These are phyloP conservation scores for Microcebus ravelobensis DNA, from an alignment of 2,113 vertebrate genomes.

Conservation along the genomic window DNA sequence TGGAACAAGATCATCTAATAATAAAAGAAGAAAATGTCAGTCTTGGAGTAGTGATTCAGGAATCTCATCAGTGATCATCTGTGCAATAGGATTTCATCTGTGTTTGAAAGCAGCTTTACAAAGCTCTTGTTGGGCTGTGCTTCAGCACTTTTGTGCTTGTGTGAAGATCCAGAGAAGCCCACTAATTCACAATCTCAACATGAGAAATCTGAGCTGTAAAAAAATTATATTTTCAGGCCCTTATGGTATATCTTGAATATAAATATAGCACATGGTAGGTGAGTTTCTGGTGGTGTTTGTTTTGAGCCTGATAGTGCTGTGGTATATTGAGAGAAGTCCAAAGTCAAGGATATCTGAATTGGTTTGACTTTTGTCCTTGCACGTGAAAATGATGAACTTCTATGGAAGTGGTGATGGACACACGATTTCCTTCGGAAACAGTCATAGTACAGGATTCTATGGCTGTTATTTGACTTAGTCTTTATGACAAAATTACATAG, in stretches of 20 bases:
- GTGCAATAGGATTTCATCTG: background rate
- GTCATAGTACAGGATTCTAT: background rate
- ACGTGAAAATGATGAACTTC: background rate
- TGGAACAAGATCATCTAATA: slow-evolving; percentile 39
- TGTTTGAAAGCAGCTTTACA: background rate
- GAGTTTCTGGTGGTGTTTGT: background rate
- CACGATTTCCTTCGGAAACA: background rate
- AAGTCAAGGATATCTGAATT: background rate
- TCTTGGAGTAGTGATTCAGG: background rate
- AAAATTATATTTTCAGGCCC: background rate
- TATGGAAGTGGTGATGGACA: background rate
- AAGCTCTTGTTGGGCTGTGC: background rate
- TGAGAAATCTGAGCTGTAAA: background rate
- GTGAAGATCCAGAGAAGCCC: background rate
- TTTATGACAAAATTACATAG: background rate
- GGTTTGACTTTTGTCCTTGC: background rate
- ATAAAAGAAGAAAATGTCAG: slow-evolving; percentile 57
- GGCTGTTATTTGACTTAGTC: background rate
- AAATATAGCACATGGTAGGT: background rate
- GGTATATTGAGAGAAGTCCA: background rate
- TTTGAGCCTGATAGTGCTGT: background rate
- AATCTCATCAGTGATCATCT: background rate
- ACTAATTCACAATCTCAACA: background rate
- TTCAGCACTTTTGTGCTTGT: background rate
- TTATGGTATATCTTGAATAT: background rate